A percentile compares a stretch with the other conserved stretches of the same genome.
phyloP scores from a whole-genome alignment of 1,140 invertebrate genomes.

The Cheumatopsyche charites region DNA sequence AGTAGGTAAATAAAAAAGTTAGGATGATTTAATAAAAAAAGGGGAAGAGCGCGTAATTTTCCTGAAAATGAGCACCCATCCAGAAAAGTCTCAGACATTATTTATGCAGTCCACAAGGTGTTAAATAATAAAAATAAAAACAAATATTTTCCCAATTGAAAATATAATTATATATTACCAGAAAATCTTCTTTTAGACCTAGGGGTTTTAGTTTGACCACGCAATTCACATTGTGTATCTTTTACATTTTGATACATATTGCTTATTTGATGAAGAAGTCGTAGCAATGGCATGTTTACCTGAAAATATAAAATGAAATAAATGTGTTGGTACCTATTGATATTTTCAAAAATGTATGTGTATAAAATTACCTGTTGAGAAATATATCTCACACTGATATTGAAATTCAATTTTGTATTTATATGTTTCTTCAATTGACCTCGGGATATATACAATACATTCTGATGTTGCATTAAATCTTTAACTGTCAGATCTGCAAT shows the following conservation, averaged over 20 bases:
- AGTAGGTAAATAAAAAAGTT: too few relatives aligned
- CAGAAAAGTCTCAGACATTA: too few relatives aligned
- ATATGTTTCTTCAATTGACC: slow-evolving; percentile 89
- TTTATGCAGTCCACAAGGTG: too few relatives aligned
- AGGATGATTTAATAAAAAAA: too few relatives aligned
- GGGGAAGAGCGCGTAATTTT: too few relatives aligned
- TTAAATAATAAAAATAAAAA: slow-evolving; percentile 1
- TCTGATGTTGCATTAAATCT: slow-evolving; percentile 78
- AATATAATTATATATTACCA: slow-evolving; percentile 52
- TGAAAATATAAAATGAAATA: slow-evolving; percentile 50
- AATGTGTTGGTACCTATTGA: slow-evolving; percentile 10
- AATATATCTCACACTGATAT: slow-evolving; percentile 83
- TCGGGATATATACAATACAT: slow-evolving; percentile 82
- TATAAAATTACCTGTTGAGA: slow-evolving; percentile 75
- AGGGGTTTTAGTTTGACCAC: slow-evolving; percentile 67
- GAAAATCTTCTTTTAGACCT: slow-evolving; percentile 65
- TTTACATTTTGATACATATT: slow-evolving; percentile 98
- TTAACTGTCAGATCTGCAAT: slow-evolving; percentile 89
- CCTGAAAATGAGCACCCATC: too few relatives aligned
- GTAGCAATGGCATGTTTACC: slow-evolving; percentile 93
- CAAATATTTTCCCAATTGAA: slow-evolving; percentile 5
- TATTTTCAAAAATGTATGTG: slow-evolving; percentile 19
- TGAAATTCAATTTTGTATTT: slow-evolving; percentile 87
- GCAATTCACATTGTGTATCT: slow-evolving; percentile 89
- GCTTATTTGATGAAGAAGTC: slow-evolving; percentile 93